Base-by-base conservation (phyloP, 2,113 vertebrate genomes). In the Hyla sarda region DNA sequence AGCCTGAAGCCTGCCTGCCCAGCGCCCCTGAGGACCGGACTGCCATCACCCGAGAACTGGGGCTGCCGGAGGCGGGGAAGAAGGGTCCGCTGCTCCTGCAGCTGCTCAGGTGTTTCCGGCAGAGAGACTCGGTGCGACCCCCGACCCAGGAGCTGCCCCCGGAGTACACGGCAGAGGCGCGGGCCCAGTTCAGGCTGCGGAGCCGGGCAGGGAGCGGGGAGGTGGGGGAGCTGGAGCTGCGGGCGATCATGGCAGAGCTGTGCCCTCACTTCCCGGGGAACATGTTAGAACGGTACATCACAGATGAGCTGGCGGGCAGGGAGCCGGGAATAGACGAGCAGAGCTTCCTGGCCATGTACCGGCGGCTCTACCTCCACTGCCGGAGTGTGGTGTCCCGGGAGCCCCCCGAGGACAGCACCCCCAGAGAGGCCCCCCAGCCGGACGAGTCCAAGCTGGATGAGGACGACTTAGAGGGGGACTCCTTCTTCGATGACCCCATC, bases 401-500 rank as follows among this genome's bases (percentile, higher is more conserved):
- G 30, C 2, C 47, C 45, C 48, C 65, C 14, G 91, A 94, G 54
- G 89, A 91, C 11, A 19, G 9, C 30, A 17, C 47, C 5, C 14
- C 52, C n/a, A 76, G 5, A 23, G 1, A 3, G 14, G 52, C 19
- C 1, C 17, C 32, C 8, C 77, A 7, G 47, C 25, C 23, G 6
- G 5, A 23, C 3, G 32, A n/a, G 32, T 1, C 8, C 50, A 34
- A 90, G 82, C 79, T 90, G 32, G 94, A 93, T 30, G 96, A 94
- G 0, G 95, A 94, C 9, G 93, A 93, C 5, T 37, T 87, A 0
- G 96, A 96, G 1, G 97, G 93, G 60, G 97, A 99, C 82, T 98
- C 98, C 1, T 99, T 99, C 92, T 99, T 98, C 73, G 97, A 99
- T 13, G 98, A 99, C 89, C 98, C 97, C 9, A 89, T 97, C 87